Evolutionary conservation across 2,888 invertebrate genomes (phyloP), one percentile per base, ranked within the genome.

Genomic region (Hypena proboscidalis): DNA sequence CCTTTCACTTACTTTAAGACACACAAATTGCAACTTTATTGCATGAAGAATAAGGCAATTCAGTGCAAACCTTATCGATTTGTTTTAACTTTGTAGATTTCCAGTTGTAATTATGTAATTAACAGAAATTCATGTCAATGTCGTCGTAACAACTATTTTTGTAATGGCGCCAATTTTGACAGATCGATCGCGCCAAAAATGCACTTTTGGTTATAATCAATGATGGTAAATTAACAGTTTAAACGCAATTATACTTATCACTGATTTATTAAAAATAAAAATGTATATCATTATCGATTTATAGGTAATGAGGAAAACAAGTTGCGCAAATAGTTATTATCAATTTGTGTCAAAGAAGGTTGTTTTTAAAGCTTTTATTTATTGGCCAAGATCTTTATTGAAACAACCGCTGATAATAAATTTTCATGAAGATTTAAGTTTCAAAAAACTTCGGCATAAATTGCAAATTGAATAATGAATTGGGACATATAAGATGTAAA

Each of bases 111-210:
- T 64, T 63, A 67, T 57, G 52, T 63, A 71, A 71, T 58, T 62
- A 53, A 46, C 48, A 44, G 36, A 63, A 62, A 71, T 69, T 54
- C 42, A 70, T 75, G 73, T 75, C 77, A 79, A 79, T 79, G 78
- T 63, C 74, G 37, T 17, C 39, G 42, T 44, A 52, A 37, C 48
- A 50, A 34, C 51, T 43, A 42, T 52, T 41, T 61, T 57, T 47
- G 64, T 63, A 70, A 63, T 66, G 70, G 69, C 69, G 72, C 72
- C 72, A 56, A 52, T 47, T 54, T 44, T 64, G 69, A 61, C 59
- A 59, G 65, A 56, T 60, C 45, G 54, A 46, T 56, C 48, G 62
- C 46, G 64, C 44, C 61, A 68, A 69, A 73, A 64, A 67, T 52
- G 55, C 42, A 46, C 58, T 58, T 52, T 36, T 43, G 41, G 32